phyloP scores from a whole-genome alignment of 2,888 invertebrate species.

The Lochmaea crataegi region DNA sequence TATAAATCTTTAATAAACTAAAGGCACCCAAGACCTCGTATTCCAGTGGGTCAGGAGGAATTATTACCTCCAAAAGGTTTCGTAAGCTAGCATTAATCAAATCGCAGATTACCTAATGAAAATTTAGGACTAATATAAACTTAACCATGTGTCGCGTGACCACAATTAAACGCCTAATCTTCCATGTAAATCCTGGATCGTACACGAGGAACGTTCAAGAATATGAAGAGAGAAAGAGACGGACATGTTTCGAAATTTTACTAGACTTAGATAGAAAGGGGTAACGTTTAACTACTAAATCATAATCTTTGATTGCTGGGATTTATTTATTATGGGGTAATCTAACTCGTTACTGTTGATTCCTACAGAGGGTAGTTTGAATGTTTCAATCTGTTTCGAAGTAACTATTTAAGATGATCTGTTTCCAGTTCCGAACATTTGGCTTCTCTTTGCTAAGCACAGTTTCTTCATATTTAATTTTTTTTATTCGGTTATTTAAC shows the following conservation, averaged over 20 bases:
- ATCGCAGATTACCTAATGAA: constrained; percentile 27
- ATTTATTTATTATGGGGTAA: too few relatives aligned
- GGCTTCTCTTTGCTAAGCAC: too few relatives aligned
- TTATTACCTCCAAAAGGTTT: constrained; percentile 10
- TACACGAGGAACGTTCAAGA: background rate
- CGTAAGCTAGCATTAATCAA: constrained; percentile 18
- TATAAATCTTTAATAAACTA: background rate
- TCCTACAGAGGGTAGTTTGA: too few relatives aligned
- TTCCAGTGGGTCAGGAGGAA: constrained; percentile 3
- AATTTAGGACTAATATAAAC: constrained; percentile 32
- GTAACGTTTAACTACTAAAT: background rate
- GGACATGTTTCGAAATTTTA: background rate
- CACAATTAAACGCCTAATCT: constrained; percentile 29
- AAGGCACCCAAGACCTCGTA: background rate
- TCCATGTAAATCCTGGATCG: background rate
- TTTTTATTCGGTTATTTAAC: too few relatives aligned
- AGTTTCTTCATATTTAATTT: too few relatives aligned
- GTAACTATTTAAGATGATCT: too few relatives aligned
- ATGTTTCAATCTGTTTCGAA: too few relatives aligned
- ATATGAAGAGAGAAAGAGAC: background rate
- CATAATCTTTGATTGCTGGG: too few relatives aligned
- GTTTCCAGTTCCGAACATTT: too few relatives aligned
- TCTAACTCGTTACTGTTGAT: too few relatives aligned
- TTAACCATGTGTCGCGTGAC: constrained; percentile 28
- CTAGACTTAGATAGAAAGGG: background rate